These are phyloP conservation scores for Sylvia atricapilla DNA, from an alignment of 2,113 vertebrate genomes.

Conservation along the genomic window DNA sequence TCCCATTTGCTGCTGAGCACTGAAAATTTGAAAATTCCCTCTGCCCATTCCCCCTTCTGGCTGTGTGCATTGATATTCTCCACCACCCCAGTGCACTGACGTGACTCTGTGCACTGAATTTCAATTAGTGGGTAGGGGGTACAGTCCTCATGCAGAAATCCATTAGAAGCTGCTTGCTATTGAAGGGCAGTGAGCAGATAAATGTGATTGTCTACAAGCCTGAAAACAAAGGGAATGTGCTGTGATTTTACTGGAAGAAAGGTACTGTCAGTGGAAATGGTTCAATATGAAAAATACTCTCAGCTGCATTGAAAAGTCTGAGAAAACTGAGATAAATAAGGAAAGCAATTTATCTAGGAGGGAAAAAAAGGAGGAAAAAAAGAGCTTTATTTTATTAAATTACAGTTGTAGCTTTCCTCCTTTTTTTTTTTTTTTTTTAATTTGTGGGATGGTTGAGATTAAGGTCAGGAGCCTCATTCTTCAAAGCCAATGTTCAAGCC, in stretches of 20 bases:
- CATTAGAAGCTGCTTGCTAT: slow-evolving; percentile 23
- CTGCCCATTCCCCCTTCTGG: not conserved
- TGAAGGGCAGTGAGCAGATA: slow-evolving; percentile 47
- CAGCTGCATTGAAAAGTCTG: not conserved
- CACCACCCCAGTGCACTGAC: slow-evolving; percentile 15
- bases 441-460: not conserved
- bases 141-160: not conserved
- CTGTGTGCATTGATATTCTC: slow-evolving; percentile 49
- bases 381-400: not conserved
- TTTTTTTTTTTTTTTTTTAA: not conserved
- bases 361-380: accelerated
- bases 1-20: not conserved
- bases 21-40: not conserved
- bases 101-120: slow-evolving; percentile 32
- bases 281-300: not conserved
- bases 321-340: not conserved
- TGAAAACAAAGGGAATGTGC: slow-evolving; percentile 33
- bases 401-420: not conserved
- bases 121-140: slow-evolving; percentile 45
- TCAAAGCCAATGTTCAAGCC: not conserved
- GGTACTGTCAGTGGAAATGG: not conserved
- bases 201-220: slow-evolving; percentile 32
- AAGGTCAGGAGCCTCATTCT: not conserved
- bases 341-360: not conserved
- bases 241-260: slow-evolving; percentile 35